Percentiles rank a stretch among this genome's conserved stretches.
Evolutionary conservation across 2,888 invertebrate species (phyloP).

Genomic region (Mythimna lalbum): DNA sequence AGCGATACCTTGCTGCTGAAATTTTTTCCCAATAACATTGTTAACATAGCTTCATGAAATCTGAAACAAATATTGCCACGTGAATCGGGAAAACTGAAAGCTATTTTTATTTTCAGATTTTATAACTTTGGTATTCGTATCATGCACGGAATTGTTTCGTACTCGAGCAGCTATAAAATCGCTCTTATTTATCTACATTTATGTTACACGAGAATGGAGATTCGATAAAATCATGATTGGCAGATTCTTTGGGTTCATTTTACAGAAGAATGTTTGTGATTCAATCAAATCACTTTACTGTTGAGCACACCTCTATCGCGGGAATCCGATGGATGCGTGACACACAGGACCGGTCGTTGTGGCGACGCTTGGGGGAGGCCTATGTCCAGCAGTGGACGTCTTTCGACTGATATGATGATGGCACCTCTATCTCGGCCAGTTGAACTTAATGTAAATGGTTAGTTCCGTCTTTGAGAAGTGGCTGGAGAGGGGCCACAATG

Average conservation of each 20-base stretch:
- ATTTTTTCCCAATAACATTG: conserved; percentile 1
- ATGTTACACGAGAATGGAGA: neutral
- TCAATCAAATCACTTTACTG: neutral
- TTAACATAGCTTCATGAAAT: neutral
- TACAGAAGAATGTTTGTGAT: neutral
- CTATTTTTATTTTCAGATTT: neutral
- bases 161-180: neutral
- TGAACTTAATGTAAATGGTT: too few species aligned
- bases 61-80: neutral
- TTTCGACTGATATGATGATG: too few species aligned
- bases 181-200: neutral
- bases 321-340: too few species aligned
- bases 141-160: neutral
- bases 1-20: conserved; percentile 12
- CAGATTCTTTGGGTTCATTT: neutral
- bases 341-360: too few species aligned
- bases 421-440: too few species aligned
- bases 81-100: neutral
- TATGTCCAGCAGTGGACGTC: too few species aligned
- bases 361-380: too few species aligned
- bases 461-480: too few species aligned
- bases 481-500: too few species aligned
- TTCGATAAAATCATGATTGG: neutral
- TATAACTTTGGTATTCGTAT: neutral
- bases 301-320: too few species aligned